Evolutionary conservation across 2,113 vertebrate species (phyloP).

Genomic region (Dicentrarchus labrax): DNA sequence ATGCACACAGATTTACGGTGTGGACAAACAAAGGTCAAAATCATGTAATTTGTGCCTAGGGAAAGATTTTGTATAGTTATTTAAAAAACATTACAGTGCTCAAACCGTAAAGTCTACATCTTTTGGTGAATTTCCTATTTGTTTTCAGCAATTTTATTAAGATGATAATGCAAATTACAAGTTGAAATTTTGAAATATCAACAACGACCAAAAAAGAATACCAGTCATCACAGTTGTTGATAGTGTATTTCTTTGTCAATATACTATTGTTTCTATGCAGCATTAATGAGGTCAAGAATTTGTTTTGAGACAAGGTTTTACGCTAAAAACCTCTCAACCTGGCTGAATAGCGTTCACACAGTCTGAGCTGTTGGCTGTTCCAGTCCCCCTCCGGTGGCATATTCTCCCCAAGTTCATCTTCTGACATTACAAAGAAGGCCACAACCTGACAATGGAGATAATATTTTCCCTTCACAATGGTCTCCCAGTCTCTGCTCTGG

Average conservation of each 20-base stretch:
- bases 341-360: slow-evolving; percentile 60
- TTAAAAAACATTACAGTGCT: neutral
- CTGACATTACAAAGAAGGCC: slow-evolving; percentile 80
- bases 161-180: neutral
- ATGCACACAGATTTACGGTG: neutral
- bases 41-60: neutral
- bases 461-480: slow-evolving; percentile 81
- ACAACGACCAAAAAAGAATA: neutral
- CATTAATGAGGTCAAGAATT: slow-evolving; percentile 38
- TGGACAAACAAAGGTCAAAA: neutral
- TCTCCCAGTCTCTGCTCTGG: slow-evolving; percentile 77
- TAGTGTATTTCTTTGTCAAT: neutral
- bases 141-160: neutral
- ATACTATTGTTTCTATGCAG: neutral
- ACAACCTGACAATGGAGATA: slow-evolving; percentile 79
- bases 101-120: neutral
- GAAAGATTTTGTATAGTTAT: neutral
- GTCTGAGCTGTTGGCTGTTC: slow-evolving; percentile 48
- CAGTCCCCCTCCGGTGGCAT: slow-evolving; percentile 58
- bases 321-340: slow-evolving; percentile 30
- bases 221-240: neutral
- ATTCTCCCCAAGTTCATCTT: slow-evolving; percentile 81
- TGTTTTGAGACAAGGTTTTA: slow-evolving; percentile 51
- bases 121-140: neutral
- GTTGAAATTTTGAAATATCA: neutral